Conservation (phyloP, 2,888 invertebrate species). For the Drosophila neonasuta region DNA sequence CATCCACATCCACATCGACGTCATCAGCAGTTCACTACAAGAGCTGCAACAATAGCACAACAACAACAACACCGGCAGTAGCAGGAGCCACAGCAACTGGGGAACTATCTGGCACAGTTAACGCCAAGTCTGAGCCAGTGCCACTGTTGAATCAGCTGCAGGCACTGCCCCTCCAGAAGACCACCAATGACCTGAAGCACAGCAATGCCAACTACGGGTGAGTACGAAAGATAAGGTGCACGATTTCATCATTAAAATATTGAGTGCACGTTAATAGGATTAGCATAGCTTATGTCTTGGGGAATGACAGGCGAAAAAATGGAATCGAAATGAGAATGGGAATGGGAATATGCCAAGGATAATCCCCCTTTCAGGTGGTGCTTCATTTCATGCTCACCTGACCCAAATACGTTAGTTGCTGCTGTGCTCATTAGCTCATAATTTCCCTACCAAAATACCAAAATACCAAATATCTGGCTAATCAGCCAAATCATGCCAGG, state of each 20-base stretch:
- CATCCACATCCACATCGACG: slow-evolving; percentile 18
- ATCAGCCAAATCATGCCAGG: slow-evolving; percentile 44
- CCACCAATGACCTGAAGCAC: slow-evolving; percentile 60
- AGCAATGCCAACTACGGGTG: slow-evolving; percentile 52
- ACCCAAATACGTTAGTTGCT: slow-evolving; percentile 3
- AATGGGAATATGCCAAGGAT: background rate
- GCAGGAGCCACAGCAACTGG: slow-evolving; percentile 24
- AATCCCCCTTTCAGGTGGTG: background rate
- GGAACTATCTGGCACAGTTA: slow-evolving; percentile 20
- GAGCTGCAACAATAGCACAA: slow-evolving; percentile 38
- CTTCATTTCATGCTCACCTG: slow-evolving; percentile 9
- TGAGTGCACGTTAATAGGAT: slow-evolving; percentile 52
- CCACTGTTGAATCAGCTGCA: slow-evolving; percentile 63
- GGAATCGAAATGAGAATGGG: background rate
- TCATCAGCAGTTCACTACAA: slow-evolving; percentile 58
- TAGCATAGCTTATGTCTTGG: slow-evolving; percentile 43
- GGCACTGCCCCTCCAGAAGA: slow-evolving; percentile 49
- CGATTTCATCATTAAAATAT: slow-evolving; percentile 28
- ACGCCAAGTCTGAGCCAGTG: slow-evolving; percentile 59
- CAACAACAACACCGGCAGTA: slow-evolving; percentile 2
- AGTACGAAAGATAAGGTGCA: slow-evolving; percentile 28
- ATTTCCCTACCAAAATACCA: slow-evolving; percentile 8
- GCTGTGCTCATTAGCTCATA: slow-evolving; percentile 36
- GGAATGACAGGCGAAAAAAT: background rate
- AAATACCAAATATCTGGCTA: slow-evolving; percentile 20